Conservation (phyloP, 2,888 invertebrate genomes). For the Drepanosiphum platanoidis region DNA sequence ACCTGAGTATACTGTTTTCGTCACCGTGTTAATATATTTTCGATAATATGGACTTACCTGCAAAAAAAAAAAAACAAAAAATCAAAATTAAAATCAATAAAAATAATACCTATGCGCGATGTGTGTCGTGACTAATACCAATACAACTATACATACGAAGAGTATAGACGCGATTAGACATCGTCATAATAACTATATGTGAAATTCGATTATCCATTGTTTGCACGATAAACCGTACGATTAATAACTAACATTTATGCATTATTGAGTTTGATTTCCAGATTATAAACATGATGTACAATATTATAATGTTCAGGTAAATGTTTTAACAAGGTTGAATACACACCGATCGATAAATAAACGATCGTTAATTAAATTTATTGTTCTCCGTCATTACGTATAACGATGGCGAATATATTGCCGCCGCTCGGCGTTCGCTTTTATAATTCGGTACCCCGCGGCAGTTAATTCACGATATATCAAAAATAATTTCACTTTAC, state of each 20-base stretch:
- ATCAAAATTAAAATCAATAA: background rate
- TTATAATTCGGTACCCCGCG: background rate
- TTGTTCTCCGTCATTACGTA: background rate
- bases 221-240: background rate
- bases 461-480: constrained; percentile 15
- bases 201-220: too few species aligned
- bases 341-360: background rate
- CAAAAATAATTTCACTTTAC: constrained; percentile 23
- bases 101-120: background rate
- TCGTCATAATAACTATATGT: too few species aligned
- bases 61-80: constrained; percentile 29
- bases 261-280: background rate
- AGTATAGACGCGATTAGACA: too few species aligned
- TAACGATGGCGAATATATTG: background rate
- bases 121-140: background rate
- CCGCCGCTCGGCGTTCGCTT: background rate
- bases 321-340: background rate
- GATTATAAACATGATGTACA: background rate
- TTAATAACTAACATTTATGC: background rate
- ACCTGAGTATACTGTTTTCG: constrained; percentile 15
- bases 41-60: constrained; percentile 26
- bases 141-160: background rate
- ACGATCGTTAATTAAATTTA: background rate
- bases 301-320: background rate
- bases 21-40: background rate